Percentiles rank a stretch among this genome's conserved stretches.
phyloP scores from a whole-genome alignment of 23 tunicate species.

The Trididemnum miniatum region DNA sequence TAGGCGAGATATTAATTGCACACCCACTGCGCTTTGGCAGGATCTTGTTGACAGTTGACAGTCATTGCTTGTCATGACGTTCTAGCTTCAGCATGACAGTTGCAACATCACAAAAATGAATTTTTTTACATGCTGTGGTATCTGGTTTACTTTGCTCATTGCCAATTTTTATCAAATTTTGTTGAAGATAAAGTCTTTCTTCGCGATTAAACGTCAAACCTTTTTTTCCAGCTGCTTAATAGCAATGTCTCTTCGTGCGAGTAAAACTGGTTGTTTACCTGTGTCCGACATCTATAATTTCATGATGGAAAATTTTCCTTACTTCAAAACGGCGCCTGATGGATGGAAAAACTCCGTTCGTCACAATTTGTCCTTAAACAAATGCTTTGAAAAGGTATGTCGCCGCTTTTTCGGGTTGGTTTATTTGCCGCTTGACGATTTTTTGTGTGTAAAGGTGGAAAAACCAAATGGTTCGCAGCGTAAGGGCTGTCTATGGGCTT shows the following conservation, averaged over 20 bases:
- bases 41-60: too few relatives aligned
- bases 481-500: constrained; percentile 94
- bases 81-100: too few relatives aligned
- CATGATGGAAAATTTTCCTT: constrained; percentile 98
- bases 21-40: too few relatives aligned
- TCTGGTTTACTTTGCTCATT: too few relatives aligned
- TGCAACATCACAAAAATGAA: too few relatives aligned
- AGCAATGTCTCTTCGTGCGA: constrained; percentile 86
- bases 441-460: constrained; percentile 61
- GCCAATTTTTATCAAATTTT: too few relatives aligned
- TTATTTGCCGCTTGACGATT: background rate
- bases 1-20: too few relatives aligned
- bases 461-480: constrained; percentile 95
- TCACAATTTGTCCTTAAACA: constrained; percentile 89
- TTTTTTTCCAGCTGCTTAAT: constrained; percentile 81
- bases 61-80: too few relatives aligned
- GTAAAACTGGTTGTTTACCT: constrained; percentile 90
- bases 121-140: too few relatives aligned
- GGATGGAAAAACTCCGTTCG: constrained; percentile 97
- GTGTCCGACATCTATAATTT: constrained; percentile 93
- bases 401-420: background rate
- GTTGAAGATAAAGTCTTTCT: too few relatives aligned
- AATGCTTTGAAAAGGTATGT: constrained; percentile 94
- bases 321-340: constrained; percentile 97
- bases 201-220: too few relatives aligned